A percentile compares a stretch with the other conserved stretches of the same genome.
Evolutionary conservation across 2,113 vertebrate genomes (phyloP).

Genomic region (Naja naja): DNA sequence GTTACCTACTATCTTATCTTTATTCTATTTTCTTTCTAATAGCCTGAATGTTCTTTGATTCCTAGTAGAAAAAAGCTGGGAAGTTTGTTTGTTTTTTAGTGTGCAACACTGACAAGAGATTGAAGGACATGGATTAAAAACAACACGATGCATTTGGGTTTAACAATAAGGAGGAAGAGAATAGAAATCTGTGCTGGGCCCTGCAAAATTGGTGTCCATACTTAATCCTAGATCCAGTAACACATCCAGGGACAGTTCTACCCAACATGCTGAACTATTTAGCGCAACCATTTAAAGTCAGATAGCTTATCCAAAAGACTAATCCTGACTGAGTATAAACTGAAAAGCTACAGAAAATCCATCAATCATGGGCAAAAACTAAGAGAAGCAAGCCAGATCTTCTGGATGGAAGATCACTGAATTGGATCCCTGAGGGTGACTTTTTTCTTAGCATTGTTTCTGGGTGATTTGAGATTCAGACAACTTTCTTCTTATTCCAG

Average conservation of each 20-base stretch:
- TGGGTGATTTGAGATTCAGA: background rate
- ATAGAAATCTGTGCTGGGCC: background rate
- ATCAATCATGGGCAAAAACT: background rate
- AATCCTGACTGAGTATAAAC: background rate
- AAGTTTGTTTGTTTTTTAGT: background rate
- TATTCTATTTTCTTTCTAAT: background rate
- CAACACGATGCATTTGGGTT: background rate
- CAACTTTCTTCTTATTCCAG: background rate
- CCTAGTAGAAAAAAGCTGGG: background rate
- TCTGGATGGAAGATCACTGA: background rate
- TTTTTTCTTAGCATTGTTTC: background rate
- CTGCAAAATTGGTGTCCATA: background rate
- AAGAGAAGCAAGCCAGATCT: background rate
- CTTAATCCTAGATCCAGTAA: background rate
- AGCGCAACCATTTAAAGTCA: background rate
- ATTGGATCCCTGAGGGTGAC: background rate
- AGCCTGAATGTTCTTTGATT: background rate
- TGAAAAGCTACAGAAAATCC: background rate
- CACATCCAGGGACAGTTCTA: background rate
- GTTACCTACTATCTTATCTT: background rate
- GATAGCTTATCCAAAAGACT: background rate
- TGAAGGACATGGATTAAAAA: background rate
- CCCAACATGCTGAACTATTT: background rate
- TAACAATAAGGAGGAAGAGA: background rate
- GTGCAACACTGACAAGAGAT: background rate